phyloP scores from a whole-genome alignment of 2,797 vertebrate genomes.

The Adelosebastes latens region DNA sequence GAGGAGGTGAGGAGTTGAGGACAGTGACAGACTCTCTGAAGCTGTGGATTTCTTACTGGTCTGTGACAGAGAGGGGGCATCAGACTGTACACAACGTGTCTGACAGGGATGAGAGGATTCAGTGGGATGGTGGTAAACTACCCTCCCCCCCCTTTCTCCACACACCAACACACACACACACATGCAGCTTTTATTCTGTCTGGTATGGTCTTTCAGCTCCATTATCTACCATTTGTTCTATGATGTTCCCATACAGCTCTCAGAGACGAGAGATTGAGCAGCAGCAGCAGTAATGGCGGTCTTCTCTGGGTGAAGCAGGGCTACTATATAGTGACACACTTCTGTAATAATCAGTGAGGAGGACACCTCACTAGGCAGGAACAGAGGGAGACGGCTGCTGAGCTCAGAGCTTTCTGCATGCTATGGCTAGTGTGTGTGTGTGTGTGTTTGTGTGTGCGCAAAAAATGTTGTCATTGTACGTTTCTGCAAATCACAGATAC shows the following conservation, averaged over 20 bases:
- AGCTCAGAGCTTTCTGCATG: conserved; percentile 10
- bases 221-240: conserved; percentile 28
- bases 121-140: not conserved
- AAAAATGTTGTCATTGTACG: not conserved
- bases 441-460: too few species aligned
- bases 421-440: not conserved
- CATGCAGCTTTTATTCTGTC: not conserved
- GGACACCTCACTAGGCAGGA: conserved; percentile 13
- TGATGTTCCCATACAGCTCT: conserved; percentile 2
- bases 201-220: conserved; percentile 23
- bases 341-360: conserved; percentile 27
- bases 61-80: conserved; percentile 54
- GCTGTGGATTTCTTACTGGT: conserved; percentile 44
- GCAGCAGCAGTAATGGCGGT: conserved; percentile 30
- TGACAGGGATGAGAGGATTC: conserved; percentile 32
- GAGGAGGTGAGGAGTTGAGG: not conserved
- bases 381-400: conserved; percentile 18
- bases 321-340: conserved; percentile 4
- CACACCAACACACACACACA: not conserved
- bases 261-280: not conserved
- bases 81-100: conserved; percentile 46
- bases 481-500: not conserved
- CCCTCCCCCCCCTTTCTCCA: not conserved
- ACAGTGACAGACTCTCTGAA: conserved; percentile 30
- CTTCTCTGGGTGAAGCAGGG: not conserved